Base-by-base conservation (phyloP, 2,888 invertebrate genomes). In the Patella pellucida region DNA sequence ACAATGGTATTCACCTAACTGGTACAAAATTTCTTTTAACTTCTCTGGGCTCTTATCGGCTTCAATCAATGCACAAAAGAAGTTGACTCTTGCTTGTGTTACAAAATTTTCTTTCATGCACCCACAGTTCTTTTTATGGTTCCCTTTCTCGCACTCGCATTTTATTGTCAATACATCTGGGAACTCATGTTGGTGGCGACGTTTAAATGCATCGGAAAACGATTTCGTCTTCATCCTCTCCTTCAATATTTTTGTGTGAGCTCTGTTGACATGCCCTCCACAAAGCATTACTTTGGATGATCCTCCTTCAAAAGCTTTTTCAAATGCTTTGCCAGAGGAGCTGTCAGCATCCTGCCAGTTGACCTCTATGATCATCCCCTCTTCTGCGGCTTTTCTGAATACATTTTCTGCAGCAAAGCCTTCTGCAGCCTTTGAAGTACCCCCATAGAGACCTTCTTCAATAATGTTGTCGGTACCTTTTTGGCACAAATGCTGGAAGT, bases 161-260 rank as follows among this genome's bases (percentile, higher is more conserved):
- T 27, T 27, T 27, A 27, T 3, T 27, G 16, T 62, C 16, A 7
- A 62, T 19, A 3, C 2, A 15, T n/a, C 23, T 23, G 54, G 11
- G 12, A 15, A 23, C 23, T 62, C 62, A 11, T 4, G 19, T 16
- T 16, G n/a, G 23, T 62, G 16, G 11, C n/a, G n/a, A 15, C 11
- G n/a, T 23, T 62, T 62, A 12, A 19, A 62, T 12, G 62, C 62
- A 19, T 15, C 9, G 9, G 62, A 62, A 62, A 62, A 62, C 9
- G 62, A 16, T 62, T 62, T 62, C 14, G 23, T n/a, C n/a, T 62
- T 62, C 62, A 62, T 62, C 62, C 23, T 62, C 23, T 62, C 62
- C 19, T 62, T 62, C 62, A 62, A 62, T 1, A 23, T 9, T 16
- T 62, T 62, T 19, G 62, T 62, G 4, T 19, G 14, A 2, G 62